phyloP scores from a whole-genome alignment of 2,797 vertebrate species.

The Muscicapa striata region DNA sequence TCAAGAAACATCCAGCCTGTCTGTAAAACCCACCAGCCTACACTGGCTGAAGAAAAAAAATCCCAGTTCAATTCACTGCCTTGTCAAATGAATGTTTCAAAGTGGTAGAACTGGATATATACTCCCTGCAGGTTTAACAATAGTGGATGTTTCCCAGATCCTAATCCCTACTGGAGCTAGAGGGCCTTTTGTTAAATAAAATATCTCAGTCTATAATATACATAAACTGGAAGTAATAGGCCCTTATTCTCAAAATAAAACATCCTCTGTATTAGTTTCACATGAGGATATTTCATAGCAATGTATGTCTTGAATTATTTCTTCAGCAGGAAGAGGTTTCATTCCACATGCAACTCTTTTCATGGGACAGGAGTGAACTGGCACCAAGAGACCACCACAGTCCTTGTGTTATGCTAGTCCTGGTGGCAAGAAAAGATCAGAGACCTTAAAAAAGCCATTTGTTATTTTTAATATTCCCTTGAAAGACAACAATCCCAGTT shows the following conservation, averaged over 20 bases:
- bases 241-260: neutral
- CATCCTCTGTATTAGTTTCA: neutral
- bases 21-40: neutral
- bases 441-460: neutral
- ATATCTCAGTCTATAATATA: neutral
- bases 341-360: neutral
- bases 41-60: neutral
- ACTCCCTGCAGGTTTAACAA: neutral
- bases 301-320: neutral
- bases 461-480: neutral
- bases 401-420: neutral
- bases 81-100: neutral
- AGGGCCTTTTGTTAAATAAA: neutral
- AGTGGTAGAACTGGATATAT: neutral
- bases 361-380: neutral
- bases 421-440: neutral
- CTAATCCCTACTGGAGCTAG: neutral
- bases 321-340: neutral
- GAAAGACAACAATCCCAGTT: neutral
- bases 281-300: neutral
- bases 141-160: neutral
- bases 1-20: neutral
- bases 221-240: neutral
- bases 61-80: neutral
- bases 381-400: neutral